Percentiles rank a stretch among this genome's conserved stretches.
Evolutionary conservation across 2,888 invertebrate genomes (phyloP).

Genomic region (Papilio gigon): DNA sequence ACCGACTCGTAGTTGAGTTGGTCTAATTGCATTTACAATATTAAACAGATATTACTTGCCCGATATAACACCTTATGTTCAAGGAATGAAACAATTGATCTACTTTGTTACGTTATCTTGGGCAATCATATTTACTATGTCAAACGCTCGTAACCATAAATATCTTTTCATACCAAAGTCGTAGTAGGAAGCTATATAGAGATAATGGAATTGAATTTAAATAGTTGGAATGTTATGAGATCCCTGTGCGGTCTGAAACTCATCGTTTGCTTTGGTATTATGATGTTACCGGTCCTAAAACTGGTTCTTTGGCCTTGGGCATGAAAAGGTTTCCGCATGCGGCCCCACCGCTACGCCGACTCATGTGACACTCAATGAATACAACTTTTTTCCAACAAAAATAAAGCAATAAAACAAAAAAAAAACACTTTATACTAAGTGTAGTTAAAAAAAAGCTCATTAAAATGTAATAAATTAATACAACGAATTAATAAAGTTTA

Average conservation of each 20-base stretch:
- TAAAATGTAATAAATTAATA: neutral
- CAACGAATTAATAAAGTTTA: neutral
- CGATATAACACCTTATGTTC: too few relatives aligned
- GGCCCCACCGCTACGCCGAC: conserved; percentile 56
- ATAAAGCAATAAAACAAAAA: neutral
- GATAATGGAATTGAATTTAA: conserved; percentile 33
- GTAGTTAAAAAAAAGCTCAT: neutral
- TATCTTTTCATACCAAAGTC: conserved; percentile 5
- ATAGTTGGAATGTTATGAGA: conserved; percentile 43
- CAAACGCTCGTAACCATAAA: neutral
- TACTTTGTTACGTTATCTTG: neutral
- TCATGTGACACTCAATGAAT: conserved; percentile 50
- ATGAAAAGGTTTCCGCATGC: conserved; percentile 68
- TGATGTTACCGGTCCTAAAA: conserved; percentile 66
- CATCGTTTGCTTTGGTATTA: conserved; percentile 46
- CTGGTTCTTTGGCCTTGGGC: conserved; percentile 73
- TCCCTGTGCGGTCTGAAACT: conserved; percentile 45
- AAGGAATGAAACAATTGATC: too few relatives aligned
- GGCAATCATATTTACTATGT: neutral
- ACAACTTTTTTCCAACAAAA: conserved; percentile 40
- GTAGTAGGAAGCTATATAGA: conserved; percentile 13
- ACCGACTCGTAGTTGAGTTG: too few relatives aligned
- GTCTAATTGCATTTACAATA: too few relatives aligned
- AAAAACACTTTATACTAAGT: neutral
- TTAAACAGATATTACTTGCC: too few relatives aligned